phyloP scores from a whole-genome alignment of 2,797 vertebrate species.

The Onychomys torridus region DNA sequence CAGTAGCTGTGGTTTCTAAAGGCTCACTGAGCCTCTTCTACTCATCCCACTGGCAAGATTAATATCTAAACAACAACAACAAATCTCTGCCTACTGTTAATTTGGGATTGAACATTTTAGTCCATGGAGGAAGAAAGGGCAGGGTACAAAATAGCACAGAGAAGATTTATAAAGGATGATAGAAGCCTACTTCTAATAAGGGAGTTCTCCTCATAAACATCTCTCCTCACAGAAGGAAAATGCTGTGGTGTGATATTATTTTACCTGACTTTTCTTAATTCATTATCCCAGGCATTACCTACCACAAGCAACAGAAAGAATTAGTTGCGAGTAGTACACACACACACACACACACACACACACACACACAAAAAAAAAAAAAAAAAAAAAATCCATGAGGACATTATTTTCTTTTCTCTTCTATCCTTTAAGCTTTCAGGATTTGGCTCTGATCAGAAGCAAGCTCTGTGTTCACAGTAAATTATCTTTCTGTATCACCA shows the following conservation, averaged over 20 bases:
- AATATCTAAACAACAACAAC: conserved; percentile 85
- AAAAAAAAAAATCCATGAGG: too few relatives aligned
- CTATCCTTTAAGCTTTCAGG: conserved; percentile 34
- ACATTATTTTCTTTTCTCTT: conserved; percentile 28
- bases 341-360: too few relatives aligned
- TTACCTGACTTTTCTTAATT: neutral
- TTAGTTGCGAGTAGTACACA: neutral
- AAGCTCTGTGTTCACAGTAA: conserved; percentile 66
- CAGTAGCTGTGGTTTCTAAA: conserved; percentile 83
- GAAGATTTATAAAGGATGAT: conserved; percentile 74
- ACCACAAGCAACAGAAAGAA: neutral
- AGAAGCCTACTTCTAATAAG: conserved; percentile 41
- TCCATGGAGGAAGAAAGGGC: neutral
- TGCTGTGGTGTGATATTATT: neutral
- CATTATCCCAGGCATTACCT: neutral
- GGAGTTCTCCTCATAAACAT: neutral
- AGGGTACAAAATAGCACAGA: conserved; percentile 70
- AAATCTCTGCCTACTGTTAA: conserved; percentile 83
- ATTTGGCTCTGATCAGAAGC: conserved; percentile 35
- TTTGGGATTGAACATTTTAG: conserved; percentile 80
- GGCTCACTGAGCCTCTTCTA: conserved; percentile 81
- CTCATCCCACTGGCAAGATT: conserved; percentile 86
- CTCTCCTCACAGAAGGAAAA: conserved; percentile 38
- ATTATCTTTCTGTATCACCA: conserved; percentile 74
- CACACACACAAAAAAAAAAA: too few relatives aligned